A percentile compares a stretch with the other conserved stretches of the same genome.
phyloP scores from a whole-genome alignment of 2,113 vertebrate genomes.

The Plestiodon gilberti region DNA sequence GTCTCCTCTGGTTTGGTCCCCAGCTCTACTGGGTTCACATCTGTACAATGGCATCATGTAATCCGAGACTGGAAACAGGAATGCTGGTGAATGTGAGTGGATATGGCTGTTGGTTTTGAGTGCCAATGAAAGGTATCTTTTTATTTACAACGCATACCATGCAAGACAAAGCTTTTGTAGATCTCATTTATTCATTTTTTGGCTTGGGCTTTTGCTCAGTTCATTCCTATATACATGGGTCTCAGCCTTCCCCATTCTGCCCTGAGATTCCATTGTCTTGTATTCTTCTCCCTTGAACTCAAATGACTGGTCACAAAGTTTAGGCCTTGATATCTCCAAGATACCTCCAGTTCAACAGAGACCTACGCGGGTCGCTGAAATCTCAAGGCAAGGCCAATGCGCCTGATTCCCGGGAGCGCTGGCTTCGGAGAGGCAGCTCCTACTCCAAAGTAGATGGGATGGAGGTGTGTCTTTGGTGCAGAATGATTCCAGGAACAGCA shows the following conservation, averaged over 20 bases:
- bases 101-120: not conserved
- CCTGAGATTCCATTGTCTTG: slow-evolving; percentile 8
- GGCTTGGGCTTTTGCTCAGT: slow-evolving; percentile 58
- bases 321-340: slow-evolving; percentile 3
- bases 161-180: slow-evolving; percentile 28
- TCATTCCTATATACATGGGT: slow-evolving; percentile 61
- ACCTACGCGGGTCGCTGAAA: slow-evolving; percentile 14
- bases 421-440: slow-evolving; percentile 16
- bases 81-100: not conserved
- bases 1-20: not conserved
- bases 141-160: slow-evolving; percentile 31
- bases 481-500: not conserved
- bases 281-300: not conserved
- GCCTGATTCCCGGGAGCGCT: slow-evolving; percentile 23
- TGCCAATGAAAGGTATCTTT: not conserved
- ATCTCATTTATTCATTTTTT: slow-evolving; percentile 48
- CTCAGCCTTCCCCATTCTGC: not conserved
- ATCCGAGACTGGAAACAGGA: slow-evolving; percentile 36
- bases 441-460: slow-evolving; percentile 43
- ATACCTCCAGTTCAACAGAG: slow-evolving; percentile 27
- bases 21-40: not conserved
- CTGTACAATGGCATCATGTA: not conserved
- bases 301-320: not conserved
- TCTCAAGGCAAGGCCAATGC: slow-evolving; percentile 59
- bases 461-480: slow-evolving; percentile 74